Conservation (phyloP, 2,797 vertebrate species). For the Euphonia xanthogaster region DNA sequence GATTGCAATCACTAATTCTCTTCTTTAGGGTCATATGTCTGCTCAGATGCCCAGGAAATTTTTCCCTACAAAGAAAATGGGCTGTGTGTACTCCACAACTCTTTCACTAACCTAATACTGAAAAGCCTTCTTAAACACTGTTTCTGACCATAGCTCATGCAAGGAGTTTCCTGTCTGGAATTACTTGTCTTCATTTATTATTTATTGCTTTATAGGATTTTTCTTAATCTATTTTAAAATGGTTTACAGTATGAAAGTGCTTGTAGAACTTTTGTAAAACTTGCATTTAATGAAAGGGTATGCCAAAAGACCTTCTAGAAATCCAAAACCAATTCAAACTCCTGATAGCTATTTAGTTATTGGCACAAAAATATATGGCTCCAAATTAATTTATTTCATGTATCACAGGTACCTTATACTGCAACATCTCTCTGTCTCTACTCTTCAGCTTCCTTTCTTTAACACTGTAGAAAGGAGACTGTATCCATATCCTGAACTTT, state of each 20-base stretch:
- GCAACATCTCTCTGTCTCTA: not conserved
- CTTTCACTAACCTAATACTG: constrained; percentile 43
- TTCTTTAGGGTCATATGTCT: constrained; percentile 67
- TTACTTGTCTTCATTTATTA: constrained; percentile 40
- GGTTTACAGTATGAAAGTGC: not conserved
- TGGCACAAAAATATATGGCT: not conserved
- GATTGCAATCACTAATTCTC: constrained; percentile 79
- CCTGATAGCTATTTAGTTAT: not conserved
- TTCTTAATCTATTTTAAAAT: not conserved
- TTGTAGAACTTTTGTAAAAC: not conserved
- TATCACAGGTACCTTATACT: not conserved
- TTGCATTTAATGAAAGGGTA: not conserved
- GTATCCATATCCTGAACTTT: not conserved
- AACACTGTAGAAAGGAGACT: not conserved
- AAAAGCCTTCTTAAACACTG: constrained; percentile 33
- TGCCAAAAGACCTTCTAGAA: not conserved
- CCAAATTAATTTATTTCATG: not conserved
- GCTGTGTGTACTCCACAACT: not conserved
- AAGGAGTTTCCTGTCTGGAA: constrained; percentile 15
- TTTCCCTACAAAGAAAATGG: constrained; percentile 71
- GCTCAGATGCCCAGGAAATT: constrained; percentile 66
- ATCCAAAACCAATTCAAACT: not conserved
- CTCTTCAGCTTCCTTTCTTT: not conserved
- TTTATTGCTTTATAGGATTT: not conserved
- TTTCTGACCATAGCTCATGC: not conserved